phyloP scores from a whole-genome alignment of 2,113 vertebrate species.

The Eulemur macaco region DNA sequence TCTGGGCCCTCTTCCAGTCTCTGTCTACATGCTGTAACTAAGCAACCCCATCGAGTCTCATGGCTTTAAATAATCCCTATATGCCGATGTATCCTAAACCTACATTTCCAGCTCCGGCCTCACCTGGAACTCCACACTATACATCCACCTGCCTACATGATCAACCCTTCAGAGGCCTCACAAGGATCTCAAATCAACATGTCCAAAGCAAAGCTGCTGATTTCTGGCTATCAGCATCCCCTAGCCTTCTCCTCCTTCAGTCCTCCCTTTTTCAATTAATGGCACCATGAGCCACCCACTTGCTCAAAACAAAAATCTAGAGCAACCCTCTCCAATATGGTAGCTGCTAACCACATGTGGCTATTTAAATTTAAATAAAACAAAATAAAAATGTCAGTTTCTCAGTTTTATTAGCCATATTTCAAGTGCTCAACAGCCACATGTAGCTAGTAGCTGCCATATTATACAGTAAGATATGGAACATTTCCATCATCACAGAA shows the following conservation, averaged over 20 bases:
- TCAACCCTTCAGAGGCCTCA: neutral
- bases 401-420: neutral
- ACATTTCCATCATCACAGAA: conserved; percentile 9
- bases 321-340: neutral
- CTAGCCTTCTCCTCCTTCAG: neutral
- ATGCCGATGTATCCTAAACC: neutral
- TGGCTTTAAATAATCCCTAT: neutral
- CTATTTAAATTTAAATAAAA: neutral
- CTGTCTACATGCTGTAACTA: neutral
- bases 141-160: neutral
- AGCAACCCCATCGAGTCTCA: neutral
- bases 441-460: neutral
- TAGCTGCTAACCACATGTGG: neutral
- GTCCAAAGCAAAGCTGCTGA: neutral
- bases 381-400: neutral
- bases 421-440: neutral
- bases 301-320: conserved; percentile 35
- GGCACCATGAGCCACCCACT: neutral
- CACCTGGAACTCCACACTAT: neutral
- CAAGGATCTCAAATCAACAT: neutral
- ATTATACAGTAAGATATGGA: neutral
- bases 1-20: neutral
- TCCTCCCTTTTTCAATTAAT: neutral
- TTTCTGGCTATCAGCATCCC: neutral
- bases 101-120: neutral